Evolutionary conservation across 37 sponge, comb jelly and placozoan genomes (phyloP), one percentile per base, ranked within the genome.

Genomic region (Halichondria panicea): DNA sequence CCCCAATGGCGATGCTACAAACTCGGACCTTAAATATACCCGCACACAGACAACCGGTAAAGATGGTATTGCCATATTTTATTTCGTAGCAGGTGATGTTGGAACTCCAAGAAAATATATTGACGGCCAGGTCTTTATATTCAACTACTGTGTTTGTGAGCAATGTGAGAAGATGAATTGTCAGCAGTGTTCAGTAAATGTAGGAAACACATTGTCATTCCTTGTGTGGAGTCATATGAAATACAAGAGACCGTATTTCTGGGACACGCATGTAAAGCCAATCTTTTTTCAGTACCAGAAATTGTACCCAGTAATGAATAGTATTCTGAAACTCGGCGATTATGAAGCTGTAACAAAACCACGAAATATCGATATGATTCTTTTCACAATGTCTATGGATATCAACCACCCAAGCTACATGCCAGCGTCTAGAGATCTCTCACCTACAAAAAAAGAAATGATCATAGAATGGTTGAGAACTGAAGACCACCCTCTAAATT

Each of bases 401-500:
- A 43, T 73, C 21, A 72, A 75, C 31, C 69, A 81, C 31, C 79
- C 89, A 0, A 63, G 79, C 34, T 77, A 88, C 64, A 88, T 88
- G 89, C 89, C 89, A 21, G 79, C 63, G 0, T 72, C 89, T 9
- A 69, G 89, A 63, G 79, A 88, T 71, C 61, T 79, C 18, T 64
- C 79, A 21, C 55, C 53, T 22, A 11, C 69, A 0, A 53, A 68
- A 42, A 21, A 39, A 54, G 27, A 52, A 34, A 79, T 79, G 79
- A 79, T 79, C n/a, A 37, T 68, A 36, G 44, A 68, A 18, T 79
- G 79, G 79, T 28, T 79, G 21, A 43, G 21, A 15, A 48, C 52
- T 48, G 13, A 11, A 18, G 52, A 48, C 52, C 52, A 48, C 52
- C 52, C 52, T 48, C 52, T 11, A 48, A 48, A 48, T 22, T 59